A percentile compares a stretch with the other conserved stretches of the same genome.
phyloP scores from a whole-genome alignment of 1,140 invertebrate genomes.

The Procambarus clarkii region DNA sequence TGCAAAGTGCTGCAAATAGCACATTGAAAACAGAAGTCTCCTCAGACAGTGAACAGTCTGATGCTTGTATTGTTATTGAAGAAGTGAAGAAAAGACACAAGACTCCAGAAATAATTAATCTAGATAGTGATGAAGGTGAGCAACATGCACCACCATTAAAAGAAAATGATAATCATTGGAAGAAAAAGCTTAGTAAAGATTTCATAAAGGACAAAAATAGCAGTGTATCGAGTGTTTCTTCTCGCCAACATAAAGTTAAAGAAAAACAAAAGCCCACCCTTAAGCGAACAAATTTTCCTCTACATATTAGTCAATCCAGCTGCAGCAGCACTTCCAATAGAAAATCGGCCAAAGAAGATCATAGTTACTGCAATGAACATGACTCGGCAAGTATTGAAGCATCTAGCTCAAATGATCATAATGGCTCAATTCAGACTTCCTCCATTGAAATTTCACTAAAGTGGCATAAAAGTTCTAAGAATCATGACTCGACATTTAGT shows the following conservation, averaged over 20 bases:
- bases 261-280: constrained; percentile 13
- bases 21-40: constrained; percentile 29
- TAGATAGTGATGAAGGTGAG: constrained; percentile 40
- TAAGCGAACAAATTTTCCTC: constrained; percentile 36
- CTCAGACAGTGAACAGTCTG: constrained; percentile 52
- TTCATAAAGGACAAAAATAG: neutral
- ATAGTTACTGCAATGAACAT: constrained; percentile 43
- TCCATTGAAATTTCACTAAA: constrained; percentile 15
- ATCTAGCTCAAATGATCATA: neutral
- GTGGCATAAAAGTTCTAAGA: neutral
- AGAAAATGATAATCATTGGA: constrained; percentile 25
- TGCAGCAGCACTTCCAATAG: neutral
- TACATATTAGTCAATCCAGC: neutral
- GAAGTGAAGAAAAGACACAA: constrained; percentile 45
- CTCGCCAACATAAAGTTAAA: neutral
- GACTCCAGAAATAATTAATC: constrained; percentile 45
- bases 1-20: neutral
- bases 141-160: neutral
- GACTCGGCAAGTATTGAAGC: neutral
- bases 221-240: neutral
- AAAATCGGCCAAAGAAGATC: constrained; percentile 22
- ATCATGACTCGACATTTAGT: neutral
- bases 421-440: neutral
- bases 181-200: constrained; percentile 33
- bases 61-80: constrained; percentile 53